Evolutionary conservation across 2,888 invertebrate species (phyloP), one percentile per base, ranked within the genome.

Genomic region (Scotopteryx bipunctaria): DNA sequence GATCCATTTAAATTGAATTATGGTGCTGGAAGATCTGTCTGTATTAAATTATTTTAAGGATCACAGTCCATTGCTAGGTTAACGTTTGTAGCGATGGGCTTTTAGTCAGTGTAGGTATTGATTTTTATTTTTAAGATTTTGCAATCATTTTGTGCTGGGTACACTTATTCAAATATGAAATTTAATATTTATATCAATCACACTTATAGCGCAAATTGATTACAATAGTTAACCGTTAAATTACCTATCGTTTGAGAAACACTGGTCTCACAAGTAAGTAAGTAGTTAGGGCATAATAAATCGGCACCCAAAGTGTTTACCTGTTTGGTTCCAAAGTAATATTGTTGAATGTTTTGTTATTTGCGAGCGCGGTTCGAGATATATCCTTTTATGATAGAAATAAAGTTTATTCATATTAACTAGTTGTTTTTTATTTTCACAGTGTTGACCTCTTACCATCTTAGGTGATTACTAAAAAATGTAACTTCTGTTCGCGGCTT

Each of bases 11-110:
- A 69, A 73, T 66, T 70, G 66, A 65, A 71, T 67, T 71, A 73
- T 85, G 88, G 88, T 88, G 88, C 88, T 88, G 83, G 81, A 81
- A 86, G 88, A 88, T 88, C 88, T 88, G 86, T 82, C 86, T 88
- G 86, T 81, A 68, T 75, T 70, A 67, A 69, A 68, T 75, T 79
- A 76, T 72, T 75, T 71, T 78, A 73, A 73, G 73, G 63, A 61
- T 59, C 56, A 52, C 60, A 61, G 64, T 66, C 67, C 66, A 66
- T 71, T 70, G 71, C 64, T 69, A 63, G 59, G 49, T 64, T 64
- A 50, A 58, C 57, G 62, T 57, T 59, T 57, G 36, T 63, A 59
- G 69, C 68, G 67, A 66, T 70, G 73, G 73, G 64, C 64, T 67
- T 13, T 70, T 72, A 73, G 73, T 78, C 77, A 75, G 65, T 62